Percentiles rank a stretch among this genome's conserved stretches.
phyloP scores from a whole-genome alignment of 2,113 vertebrate genomes.

The Atractosteus spatula region DNA sequence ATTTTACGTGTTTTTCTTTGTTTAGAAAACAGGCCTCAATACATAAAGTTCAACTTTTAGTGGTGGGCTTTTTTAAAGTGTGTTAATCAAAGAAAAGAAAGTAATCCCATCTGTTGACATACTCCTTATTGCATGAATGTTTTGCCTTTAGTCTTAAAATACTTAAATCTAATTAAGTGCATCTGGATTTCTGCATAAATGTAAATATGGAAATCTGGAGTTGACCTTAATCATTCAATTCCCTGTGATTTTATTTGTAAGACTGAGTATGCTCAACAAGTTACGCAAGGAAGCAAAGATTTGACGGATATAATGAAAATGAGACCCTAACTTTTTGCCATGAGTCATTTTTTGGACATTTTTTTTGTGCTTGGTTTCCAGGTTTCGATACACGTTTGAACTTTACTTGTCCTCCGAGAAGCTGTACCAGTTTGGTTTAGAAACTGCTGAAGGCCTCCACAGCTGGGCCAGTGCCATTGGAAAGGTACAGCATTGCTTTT shows the following conservation, averaged over 20 bases:
- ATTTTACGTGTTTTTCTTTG: background rate
- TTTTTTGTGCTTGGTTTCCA: slow-evolving; percentile 36
- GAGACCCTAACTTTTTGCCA: too few species aligned
- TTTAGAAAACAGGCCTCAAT: too few species aligned
- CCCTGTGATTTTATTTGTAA: background rate
- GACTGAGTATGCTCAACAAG: background rate
- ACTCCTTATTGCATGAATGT: too few species aligned
- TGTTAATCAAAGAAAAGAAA: background rate
- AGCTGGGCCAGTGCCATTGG: slow-evolving; percentile 84
- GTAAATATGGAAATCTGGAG: too few species aligned
- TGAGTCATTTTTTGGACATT: too few species aligned
- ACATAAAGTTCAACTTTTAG: too few species aligned
- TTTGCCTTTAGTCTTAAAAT: too few species aligned
- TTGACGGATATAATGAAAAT: too few species aligned
- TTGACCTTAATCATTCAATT: background rate
- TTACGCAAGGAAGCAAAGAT: too few species aligned
- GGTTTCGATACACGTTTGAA: slow-evolving; percentile 89
- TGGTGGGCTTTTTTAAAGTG: background rate
- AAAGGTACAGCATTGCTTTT: slow-evolving; percentile 67
- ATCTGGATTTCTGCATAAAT: too few species aligned
- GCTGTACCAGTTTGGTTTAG: slow-evolving; percentile 81
- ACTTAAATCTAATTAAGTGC: too few species aligned
- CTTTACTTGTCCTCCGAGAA: slow-evolving; percentile 81
- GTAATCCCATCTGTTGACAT: too few species aligned
- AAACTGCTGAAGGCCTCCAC: slow-evolving; percentile 77